A percentile compares a stretch with the other conserved stretches of the same genome.
Evolutionary conservation across 2,888 invertebrate species (phyloP).

Genomic region (Uloborus plumipes): DNA sequence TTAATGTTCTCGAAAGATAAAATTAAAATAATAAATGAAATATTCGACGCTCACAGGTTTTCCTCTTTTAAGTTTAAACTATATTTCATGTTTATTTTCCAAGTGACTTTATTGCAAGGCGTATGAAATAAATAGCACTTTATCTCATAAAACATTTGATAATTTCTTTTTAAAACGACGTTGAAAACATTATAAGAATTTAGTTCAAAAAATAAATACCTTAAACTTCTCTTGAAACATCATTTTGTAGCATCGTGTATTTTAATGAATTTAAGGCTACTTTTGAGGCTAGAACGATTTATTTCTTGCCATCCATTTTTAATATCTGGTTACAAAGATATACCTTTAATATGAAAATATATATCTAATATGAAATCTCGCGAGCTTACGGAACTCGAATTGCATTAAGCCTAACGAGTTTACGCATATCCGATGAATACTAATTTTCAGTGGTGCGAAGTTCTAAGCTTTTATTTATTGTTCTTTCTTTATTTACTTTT

Average conservation of each 20-base stretch:
- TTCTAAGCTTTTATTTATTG: slow-evolving; percentile 4
- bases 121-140: too few relatives aligned
- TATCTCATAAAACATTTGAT: too few relatives aligned
- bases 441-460: slow-evolving; percentile 37
- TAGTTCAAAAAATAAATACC: too few relatives aligned
- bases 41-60: too few relatives aligned
- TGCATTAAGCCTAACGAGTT: slow-evolving; percentile 55
- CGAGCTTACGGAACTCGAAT: slow-evolving; percentile 30
- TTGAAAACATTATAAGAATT: too few relatives aligned
- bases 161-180: too few relatives aligned
- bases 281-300: slow-evolving; percentile 36
- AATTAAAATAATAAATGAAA: too few relatives aligned
- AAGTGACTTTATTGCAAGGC: too few relatives aligned
- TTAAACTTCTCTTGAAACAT: too few relatives aligned
- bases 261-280: slow-evolving; percentile 48
- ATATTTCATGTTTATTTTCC: too few relatives aligned
- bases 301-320: slow-evolving; percentile 52
- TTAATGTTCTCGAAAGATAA: too few relatives aligned
- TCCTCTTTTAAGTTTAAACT: too few relatives aligned
- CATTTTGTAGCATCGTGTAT: not conserved
- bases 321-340: slow-evolving; percentile 29
- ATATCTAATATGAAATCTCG: slow-evolving; percentile 32
- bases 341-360: slow-evolving; percentile 1
- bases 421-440: slow-evolving; percentile 44
- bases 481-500: slow-evolving; percentile 31